Conservation (phyloP, 2,888 invertebrate species). For the Drosophila villosipedis region DNA sequence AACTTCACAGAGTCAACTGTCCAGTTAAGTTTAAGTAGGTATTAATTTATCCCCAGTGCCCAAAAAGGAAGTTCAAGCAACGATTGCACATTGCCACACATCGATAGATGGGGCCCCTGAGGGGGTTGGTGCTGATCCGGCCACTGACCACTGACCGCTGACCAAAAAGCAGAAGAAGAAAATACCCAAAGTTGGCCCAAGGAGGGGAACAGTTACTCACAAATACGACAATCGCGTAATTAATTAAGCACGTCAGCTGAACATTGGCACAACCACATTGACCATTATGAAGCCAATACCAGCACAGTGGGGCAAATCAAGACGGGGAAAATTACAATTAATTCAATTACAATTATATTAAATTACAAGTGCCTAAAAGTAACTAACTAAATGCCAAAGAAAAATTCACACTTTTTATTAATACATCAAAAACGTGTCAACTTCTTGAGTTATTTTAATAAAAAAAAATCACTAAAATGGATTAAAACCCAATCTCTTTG, state of each 20-base stretch:
- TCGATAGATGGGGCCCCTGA: constrained; percentile 23
- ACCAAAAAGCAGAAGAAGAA: constrained; percentile 20
- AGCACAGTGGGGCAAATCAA: constrained; percentile 50
- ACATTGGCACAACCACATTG: constrained; percentile 60
- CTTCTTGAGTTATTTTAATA: neutral
- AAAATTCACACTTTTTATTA: fast-evolving
- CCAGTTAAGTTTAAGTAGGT: constrained; percentile 82
- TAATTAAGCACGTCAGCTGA: constrained; percentile 84
- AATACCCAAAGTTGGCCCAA: constrained; percentile 34
- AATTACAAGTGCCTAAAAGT: neutral
- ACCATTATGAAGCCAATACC: constrained; percentile 25
- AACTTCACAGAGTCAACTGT: constrained; percentile 56
- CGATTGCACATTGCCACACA: constrained; percentile 74
- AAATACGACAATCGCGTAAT: constrained; percentile 82
- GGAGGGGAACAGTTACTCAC: constrained; percentile 65
- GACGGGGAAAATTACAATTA: neutral
- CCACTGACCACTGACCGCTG: constrained; percentile 37
- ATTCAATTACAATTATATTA: neutral
- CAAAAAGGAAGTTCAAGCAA: constrained; percentile 17
- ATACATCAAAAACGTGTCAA: neutral
- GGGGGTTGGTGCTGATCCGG: constrained; percentile 22
- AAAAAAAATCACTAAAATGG: neutral
- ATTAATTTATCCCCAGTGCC: constrained; percentile 81
- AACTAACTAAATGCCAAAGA: neutral
- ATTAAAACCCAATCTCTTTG: too few species aligned